A percentile compares a stretch with the other conserved stretches of the same genome.
These are phyloP conservation scores for Cairina moschata DNA, from an alignment of 2,113 vertebrate species.

Conservation along the genomic window DNA sequence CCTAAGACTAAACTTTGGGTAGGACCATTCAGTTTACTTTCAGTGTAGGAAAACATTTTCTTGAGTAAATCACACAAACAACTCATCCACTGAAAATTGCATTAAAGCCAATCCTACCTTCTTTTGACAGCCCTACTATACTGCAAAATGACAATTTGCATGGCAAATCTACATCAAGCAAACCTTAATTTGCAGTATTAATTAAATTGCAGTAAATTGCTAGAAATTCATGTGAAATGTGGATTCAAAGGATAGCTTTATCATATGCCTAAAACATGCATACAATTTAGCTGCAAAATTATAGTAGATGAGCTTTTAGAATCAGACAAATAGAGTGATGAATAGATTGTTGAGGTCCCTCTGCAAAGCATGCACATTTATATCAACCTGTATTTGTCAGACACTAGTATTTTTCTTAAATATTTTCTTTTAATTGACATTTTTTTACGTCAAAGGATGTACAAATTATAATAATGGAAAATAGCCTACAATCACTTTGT, in stretches of 20 bases:
- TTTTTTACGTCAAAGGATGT: background rate
- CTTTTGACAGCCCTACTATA: background rate
- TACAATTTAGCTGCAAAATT: background rate
- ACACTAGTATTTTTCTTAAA: background rate
- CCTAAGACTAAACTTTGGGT: background rate
- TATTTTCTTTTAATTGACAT: background rate
- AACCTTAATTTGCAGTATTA: background rate
- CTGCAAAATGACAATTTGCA: background rate
- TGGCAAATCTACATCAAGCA: background rate
- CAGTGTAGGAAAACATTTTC: background rate
- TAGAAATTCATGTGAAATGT: background rate
- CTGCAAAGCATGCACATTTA: background rate
- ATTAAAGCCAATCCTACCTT: background rate
- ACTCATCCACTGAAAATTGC: background rate
- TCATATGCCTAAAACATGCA: background rate
- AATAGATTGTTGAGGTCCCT: background rate
- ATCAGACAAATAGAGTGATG: background rate
- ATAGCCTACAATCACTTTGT: background rate
- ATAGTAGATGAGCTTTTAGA: background rate
- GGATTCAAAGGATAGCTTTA: background rate
- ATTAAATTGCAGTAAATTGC: background rate
- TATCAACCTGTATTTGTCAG: background rate
- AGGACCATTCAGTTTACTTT: background rate
- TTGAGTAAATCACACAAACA: background rate
- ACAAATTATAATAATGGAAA: background rate